Conservation (phyloP, 2,888 invertebrate genomes). For the Euspilapteryx auroguttella region DNA sequence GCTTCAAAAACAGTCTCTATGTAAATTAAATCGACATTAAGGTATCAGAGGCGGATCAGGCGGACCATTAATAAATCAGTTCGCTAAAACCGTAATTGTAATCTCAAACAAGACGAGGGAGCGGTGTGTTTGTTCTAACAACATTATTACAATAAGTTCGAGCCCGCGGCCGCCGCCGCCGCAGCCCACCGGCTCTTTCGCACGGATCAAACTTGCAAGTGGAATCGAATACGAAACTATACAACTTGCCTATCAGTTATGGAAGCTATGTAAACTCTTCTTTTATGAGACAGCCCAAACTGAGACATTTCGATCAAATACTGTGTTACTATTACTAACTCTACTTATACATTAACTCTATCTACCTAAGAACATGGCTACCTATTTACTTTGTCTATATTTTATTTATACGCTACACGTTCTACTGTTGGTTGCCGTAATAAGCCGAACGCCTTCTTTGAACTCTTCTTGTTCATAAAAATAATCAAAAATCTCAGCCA, state of each 20-base stretch:
- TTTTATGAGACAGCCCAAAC: too few species aligned
- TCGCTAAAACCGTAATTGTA: slow-evolving; percentile 62
- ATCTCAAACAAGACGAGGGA: slow-evolving; percentile 55
- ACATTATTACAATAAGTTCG: slow-evolving; percentile 61
- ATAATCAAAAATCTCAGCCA: too few species aligned
- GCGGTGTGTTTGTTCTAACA: slow-evolving; percentile 54
- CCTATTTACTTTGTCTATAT: too few species aligned
- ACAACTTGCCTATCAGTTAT: not conserved
- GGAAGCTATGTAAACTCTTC: too few species aligned
- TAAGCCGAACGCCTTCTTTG: too few species aligned
- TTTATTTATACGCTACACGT: too few species aligned
- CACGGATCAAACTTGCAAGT: not conserved
- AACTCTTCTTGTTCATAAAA: too few species aligned
- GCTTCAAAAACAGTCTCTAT: slow-evolving; percentile 15
- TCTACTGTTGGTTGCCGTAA: too few species aligned
- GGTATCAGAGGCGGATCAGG: slow-evolving; percentile 57
- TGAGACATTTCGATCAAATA: too few species aligned
- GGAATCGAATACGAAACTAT: not conserved
- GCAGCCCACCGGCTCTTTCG: slow-evolving; percentile 8
- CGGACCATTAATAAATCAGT: slow-evolving; percentile 61
- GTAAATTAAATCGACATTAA: slow-evolving; percentile 56
- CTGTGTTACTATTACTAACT: too few species aligned
- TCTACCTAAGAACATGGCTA: too few species aligned
- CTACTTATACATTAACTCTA: too few species aligned
- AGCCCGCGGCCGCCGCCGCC: slow-evolving; percentile 12